These are phyloP conservation scores for Tenthredo notha DNA, from an alignment of 2,888 invertebrate genomes.

Conservation along the genomic window DNA sequence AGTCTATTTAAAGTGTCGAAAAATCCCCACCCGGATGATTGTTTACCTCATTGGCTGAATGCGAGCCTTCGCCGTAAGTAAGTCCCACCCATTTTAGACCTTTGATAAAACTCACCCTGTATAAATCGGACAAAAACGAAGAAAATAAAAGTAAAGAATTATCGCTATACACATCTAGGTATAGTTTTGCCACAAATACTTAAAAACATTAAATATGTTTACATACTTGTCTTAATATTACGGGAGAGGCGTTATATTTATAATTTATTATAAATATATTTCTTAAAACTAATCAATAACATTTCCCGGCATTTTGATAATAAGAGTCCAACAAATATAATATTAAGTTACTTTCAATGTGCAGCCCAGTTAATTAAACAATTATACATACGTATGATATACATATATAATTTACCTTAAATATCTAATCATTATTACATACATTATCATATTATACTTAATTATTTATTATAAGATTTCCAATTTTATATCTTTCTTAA, in stretches of 20 bases:
- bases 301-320: conserved; percentile 65
- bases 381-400: not conserved
- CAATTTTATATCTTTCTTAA: not conserved
- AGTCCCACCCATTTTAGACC: no score
- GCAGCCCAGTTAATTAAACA: conserved; percentile 58
- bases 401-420: not conserved
- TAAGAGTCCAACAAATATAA: conserved; percentile 67
- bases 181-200: conserved; percentile 48
- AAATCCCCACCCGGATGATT: no score
- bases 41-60: no score
- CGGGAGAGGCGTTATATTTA: conserved; percentile 27
- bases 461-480: not conserved
- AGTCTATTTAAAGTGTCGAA: no score
- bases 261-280: conserved; percentile 55
- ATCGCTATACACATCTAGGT: conserved; percentile 53
- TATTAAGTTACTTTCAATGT: conserved; percentile 71
- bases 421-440: not conserved
- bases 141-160: not conserved
- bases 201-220: conserved; percentile 45
- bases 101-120: no score
- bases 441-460: not conserved
- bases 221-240: conserved; percentile 20
- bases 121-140: not conserved
- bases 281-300: conserved; percentile 68
- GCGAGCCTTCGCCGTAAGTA: no score